Percentiles rank a stretch among this genome's conserved stretches.
Conservation (phyloP, 1,140 invertebrate species). For the Laupala kohalensis region DNA sequence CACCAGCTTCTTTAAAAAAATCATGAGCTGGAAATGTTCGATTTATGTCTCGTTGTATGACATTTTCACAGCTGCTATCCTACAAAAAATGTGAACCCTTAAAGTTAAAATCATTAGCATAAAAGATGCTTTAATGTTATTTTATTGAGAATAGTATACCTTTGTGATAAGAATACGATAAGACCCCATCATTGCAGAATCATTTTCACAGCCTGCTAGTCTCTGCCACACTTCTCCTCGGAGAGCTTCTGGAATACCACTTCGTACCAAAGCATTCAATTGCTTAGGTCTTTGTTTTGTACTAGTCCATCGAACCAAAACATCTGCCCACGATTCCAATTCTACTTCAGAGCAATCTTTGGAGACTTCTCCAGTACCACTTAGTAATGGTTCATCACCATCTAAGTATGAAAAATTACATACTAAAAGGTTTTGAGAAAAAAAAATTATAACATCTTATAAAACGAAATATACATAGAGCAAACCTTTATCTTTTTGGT, state of each 20-base stretch:
- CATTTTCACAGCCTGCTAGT: slow-evolving; percentile 71
- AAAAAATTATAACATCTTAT: too few species aligned
- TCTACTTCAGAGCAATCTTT: slow-evolving; percentile 91
- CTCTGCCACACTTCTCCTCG: slow-evolving; percentile 96
- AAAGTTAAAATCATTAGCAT: too few species aligned
- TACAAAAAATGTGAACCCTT: too few species aligned
- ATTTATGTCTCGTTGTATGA: slow-evolving; percentile 91
- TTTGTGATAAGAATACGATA: slow-evolving; percentile 87
- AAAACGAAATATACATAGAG: too few species aligned
- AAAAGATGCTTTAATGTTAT: background rate
- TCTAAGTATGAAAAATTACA: too few species aligned
- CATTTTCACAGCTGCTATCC: slow-evolving; percentile 80
- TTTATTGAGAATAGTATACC: slow-evolving; percentile 31
- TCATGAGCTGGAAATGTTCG: slow-evolving; percentile 97
- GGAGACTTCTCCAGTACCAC: slow-evolving; percentile 90
- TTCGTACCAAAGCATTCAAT: slow-evolving; percentile 60
- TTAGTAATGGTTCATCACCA: slow-evolving; percentile 89
- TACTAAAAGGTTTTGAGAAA: too few species aligned
- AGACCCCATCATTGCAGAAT: slow-evolving; percentile 75
- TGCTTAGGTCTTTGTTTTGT: slow-evolving; percentile 61
- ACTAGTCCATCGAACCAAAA: slow-evolving; percentile 60
- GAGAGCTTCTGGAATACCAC: slow-evolving; percentile 89
- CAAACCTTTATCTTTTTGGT: too few species aligned
- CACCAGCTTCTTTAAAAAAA: slow-evolving; percentile 87
- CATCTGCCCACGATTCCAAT: slow-evolving; percentile 82